Evolutionary conservation across 2,888 invertebrate genomes (phyloP), one percentile per base, ranked within the genome.

Genomic region (Meghimatium bilineatum): DNA sequence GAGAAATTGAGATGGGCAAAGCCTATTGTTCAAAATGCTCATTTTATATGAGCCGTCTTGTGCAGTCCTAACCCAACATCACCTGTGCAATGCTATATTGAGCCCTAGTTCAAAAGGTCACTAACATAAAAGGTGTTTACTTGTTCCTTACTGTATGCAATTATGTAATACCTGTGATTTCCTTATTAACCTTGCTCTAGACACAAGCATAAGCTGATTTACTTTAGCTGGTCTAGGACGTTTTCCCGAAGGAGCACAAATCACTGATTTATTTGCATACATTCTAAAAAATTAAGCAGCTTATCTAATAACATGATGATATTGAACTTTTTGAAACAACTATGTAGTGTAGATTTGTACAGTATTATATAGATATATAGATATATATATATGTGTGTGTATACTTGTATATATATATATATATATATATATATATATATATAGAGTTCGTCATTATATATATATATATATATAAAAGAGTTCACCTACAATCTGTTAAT

Each of bases 1-100:
- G 97, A 91, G 95, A 96, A 87, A 96, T 97, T 32, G 95, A 95
- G 77, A 95, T 96, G 29, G 96, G 97, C 26, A 96, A 96, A 60
- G 95, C 96, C 89, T 98, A 97, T 93, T 98, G 98, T 94, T 95
- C 96, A 78, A 97, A 98, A 94, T 98, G 98, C 94, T 97, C 97
- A 92, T 97, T 96, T 94, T 98, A 98, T 92, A 96, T 98, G 96
- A 90, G 91, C 36, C 72, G 81, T 29, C 63, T 81, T 67, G 78
- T 78, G 14, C 78, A 78, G 67, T 44, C 78, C 49, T 78, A n/a
- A 63, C 26, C 3, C n/a, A 23, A n/a, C 26, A 1, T 71, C 38
- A 38, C 23, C n/a, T 71, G 38, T 8, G 26, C 6, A 38, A 71
- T 26, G 36, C 23, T 71, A 26, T 26, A 8, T 23, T 36, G 23